Percentiles rank a stretch among this genome's conserved stretches.
phyloP scores from a whole-genome alignment of 2,113 vertebrate genomes.

The Aspiorhynchus laticeps region DNA sequence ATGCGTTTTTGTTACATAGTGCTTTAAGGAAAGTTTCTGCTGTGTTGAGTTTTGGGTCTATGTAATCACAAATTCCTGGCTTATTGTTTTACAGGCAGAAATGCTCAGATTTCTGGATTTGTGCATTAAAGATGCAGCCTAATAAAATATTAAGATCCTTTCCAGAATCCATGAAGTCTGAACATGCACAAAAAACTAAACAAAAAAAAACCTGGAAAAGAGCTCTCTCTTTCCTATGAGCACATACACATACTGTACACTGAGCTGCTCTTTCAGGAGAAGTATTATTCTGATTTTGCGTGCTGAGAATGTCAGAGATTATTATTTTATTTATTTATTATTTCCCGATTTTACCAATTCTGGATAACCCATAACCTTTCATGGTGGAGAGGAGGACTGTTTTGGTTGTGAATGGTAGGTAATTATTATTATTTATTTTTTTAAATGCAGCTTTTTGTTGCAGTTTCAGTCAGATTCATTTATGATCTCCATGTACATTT shows the following conservation, averaged over 20 bases:
- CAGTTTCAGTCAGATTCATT: not conserved
- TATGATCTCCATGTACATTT: not conserved
- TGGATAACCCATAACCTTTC: not conserved
- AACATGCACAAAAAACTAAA: constrained; percentile 45
- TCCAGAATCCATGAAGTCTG: constrained; percentile 63
- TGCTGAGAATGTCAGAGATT: not conserved
- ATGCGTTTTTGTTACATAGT: constrained; percentile 40
- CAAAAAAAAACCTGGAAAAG: constrained; percentile 1
- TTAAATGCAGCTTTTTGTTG: not conserved
- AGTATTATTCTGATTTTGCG: not conserved
- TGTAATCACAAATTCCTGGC: constrained; percentile 70
- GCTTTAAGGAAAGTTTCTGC: constrained; percentile 57
- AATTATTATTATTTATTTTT: not conserved
- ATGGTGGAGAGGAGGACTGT: not conserved
- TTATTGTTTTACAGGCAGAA: constrained; percentile 76
- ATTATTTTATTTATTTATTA: not conserved
- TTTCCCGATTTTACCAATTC: not conserved
- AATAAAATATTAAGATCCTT: constrained; percentile 75
- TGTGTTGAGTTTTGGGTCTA: constrained; percentile 61
- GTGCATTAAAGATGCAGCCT: constrained; percentile 71
- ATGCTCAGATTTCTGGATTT: constrained; percentile 69
- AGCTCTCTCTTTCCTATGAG: constrained; percentile 26
- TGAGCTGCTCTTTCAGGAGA: not conserved
- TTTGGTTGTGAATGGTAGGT: not conserved
- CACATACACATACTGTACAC: constrained; percentile 40